A percentile compares a stretch with the other conserved stretches of the same genome.
These are phyloP conservation scores for Mustela nigripes DNA, from an alignment of 2,113 vertebrate species.

Conservation along the genomic window DNA sequence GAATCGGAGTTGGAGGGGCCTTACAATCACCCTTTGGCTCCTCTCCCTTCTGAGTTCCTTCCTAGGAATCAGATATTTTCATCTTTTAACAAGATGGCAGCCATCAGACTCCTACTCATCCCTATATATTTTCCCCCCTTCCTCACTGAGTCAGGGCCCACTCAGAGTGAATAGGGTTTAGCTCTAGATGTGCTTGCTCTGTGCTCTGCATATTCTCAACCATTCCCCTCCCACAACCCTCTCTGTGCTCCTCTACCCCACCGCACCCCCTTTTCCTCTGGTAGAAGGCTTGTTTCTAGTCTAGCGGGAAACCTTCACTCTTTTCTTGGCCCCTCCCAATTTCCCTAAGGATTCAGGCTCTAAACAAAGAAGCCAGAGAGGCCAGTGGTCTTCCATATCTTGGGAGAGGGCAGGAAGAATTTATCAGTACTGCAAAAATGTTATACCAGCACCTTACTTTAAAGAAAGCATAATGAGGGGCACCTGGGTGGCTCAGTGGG, in stretches of 20 bases:
- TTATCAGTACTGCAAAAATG: background rate
- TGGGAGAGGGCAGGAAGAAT: background rate
- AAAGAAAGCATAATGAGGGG: background rate
- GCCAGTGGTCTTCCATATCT: background rate
- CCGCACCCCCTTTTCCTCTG: background rate
- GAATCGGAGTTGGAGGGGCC: background rate
- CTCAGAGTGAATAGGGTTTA: background rate
- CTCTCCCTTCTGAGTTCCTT: background rate
- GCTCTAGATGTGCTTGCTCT: background rate
- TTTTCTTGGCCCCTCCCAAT: background rate
- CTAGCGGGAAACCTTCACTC: background rate
- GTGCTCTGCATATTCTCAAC: background rate
- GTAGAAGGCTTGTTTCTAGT: background rate
- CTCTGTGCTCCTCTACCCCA: background rate
- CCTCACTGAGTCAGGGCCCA: background rate
- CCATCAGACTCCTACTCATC: background rate
- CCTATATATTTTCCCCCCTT: background rate
- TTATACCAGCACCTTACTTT: background rate
- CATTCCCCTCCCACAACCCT: background rate
- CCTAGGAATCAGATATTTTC: background rate
- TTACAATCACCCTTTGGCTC: background rate
- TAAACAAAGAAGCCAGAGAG: constrained; percentile 4
- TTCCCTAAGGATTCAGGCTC: background rate
- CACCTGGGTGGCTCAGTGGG: too few relatives aligned
- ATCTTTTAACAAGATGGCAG: background rate